Percentiles rank a stretch among this genome's conserved stretches.
These are phyloP conservation scores for Urocyon cinereoargenteus DNA, from an alignment of 2,797 vertebrate species.

Conservation along the genomic window DNA sequence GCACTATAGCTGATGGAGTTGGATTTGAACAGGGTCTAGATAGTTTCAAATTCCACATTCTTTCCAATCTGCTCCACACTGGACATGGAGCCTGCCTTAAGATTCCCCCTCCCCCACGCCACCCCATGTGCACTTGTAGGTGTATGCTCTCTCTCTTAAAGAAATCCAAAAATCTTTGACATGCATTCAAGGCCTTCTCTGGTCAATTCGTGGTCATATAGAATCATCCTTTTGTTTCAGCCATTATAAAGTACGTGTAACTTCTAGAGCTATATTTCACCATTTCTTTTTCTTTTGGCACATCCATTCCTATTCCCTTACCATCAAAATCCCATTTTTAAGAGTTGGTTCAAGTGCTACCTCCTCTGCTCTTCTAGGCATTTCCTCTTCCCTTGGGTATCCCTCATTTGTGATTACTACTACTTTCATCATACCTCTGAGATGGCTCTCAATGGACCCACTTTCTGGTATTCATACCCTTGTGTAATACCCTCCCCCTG, in stretches of 20 bases:
- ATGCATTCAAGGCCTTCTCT: background rate
- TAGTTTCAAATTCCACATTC: background rate
- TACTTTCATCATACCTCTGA: background rate
- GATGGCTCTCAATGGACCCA: background rate
- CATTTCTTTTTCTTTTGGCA: background rate
- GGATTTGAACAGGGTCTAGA: background rate
- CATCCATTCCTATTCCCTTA: background rate
- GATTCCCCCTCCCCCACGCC: background rate
- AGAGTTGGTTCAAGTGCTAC: background rate
- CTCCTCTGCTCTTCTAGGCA: background rate
- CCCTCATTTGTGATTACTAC: background rate
- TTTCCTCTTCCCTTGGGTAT: background rate
- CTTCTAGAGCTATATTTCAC: background rate
- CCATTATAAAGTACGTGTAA: background rate
- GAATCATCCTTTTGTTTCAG: slow-evolving; percentile 6
- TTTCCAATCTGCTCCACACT: background rate
- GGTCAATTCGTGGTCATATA: background rate
- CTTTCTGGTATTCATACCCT: background rate
- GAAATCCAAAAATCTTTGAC: background rate
- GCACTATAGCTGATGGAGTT: background rate
- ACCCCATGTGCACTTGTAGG: background rate
- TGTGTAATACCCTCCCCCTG: background rate
- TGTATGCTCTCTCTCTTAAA: background rate
- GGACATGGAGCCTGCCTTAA: background rate
- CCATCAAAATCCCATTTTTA: slow-evolving; percentile 19